These are phyloP conservation scores for Drosophila quinaria DNA, from an alignment of 2,888 invertebrate species.

Conservation along the genomic window DNA sequence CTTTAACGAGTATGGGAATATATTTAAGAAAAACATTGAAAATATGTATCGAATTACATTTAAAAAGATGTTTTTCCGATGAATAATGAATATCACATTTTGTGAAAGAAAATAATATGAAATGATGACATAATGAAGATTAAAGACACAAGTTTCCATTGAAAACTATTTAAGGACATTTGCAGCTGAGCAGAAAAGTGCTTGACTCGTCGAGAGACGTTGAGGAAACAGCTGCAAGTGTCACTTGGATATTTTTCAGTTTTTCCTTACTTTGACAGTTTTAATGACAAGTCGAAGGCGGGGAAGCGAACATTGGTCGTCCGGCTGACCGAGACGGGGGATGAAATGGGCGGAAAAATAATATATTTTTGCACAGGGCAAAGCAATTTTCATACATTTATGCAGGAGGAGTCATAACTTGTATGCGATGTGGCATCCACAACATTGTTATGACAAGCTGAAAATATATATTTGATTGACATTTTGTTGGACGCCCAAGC, in stretches of 20 bases:
- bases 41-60: background rate
- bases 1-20: background rate
- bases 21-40: background rate
- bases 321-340: slow-evolving; percentile 3
- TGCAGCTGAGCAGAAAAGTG: slow-evolving; percentile 25
- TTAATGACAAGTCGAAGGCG: slow-evolving; percentile 48
- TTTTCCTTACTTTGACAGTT: slow-evolving; percentile 56
- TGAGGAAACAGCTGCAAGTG: slow-evolving; percentile 66
- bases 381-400: slow-evolving; percentile 51
- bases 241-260: slow-evolving; percentile 56
- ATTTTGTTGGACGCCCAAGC: slow-evolving; percentile 34
- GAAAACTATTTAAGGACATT: slow-evolving; percentile 38
- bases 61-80: background rate
- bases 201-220: slow-evolving; percentile 25
- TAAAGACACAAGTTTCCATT: slow-evolving; percentile 32
- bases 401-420: slow-evolving; percentile 19
- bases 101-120: slow-evolving; percentile 3
- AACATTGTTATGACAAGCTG: slow-evolving; percentile 63
- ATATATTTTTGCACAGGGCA: slow-evolving; percentile 44
- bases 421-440: slow-evolving; percentile 28
- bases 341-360: slow-evolving; percentile 9
- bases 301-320: slow-evolving; percentile 34
- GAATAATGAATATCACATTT: slow-evolving; percentile 1
- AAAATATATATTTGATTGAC: slow-evolving; percentile 62
- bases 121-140: slow-evolving; percentile 27